Conservation (phyloP, 1,140 invertebrate species). For the Caenorhabditis inopinata region DNA sequence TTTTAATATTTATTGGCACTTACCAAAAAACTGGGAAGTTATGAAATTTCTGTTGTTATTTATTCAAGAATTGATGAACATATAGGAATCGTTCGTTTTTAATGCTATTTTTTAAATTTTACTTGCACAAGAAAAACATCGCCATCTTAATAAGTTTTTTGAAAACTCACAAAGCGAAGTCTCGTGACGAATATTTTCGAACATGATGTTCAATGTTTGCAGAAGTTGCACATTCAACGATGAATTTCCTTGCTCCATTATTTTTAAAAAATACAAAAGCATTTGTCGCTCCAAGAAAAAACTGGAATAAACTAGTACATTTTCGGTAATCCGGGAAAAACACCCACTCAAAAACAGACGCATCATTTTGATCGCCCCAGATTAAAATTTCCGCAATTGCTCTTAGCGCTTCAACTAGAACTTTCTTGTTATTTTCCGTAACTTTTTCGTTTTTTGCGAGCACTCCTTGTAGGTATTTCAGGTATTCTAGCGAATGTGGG, state of each 20-base stretch:
- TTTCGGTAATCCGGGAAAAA: conserved; percentile 2
- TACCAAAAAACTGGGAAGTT: too few species aligned
- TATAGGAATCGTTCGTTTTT: too few species aligned
- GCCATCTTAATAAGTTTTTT: too few species aligned
- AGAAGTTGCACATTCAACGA: conserved; percentile 95
- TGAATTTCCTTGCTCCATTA: conserved; percentile 95
- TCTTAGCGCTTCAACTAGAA: conserved; percentile 92
- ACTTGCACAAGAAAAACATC: too few species aligned
- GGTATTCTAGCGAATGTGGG: conserved; percentile 63
- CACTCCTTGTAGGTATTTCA: conserved; percentile 83
- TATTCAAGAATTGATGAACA: too few species aligned
- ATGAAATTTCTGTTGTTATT: too few species aligned
- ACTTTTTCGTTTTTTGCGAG: conserved; percentile 94
- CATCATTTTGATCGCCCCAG: conserved; percentile 99
- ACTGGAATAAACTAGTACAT: conserved; percentile 70
- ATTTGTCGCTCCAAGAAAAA: conserved; percentile 99
- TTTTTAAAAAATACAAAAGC: conserved; percentile 93
- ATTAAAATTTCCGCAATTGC: conserved; percentile 98
- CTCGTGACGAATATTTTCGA: conserved; percentile 93
- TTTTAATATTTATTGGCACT: too few species aligned
- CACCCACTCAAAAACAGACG: conserved; percentile 94
- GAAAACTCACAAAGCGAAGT: conserved; percentile 91
- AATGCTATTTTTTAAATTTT: too few species aligned
- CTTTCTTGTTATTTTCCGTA: conserved; percentile 86
- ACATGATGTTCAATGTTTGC: conserved; percentile 96